Conservation (phyloP, 2,113 vertebrate genomes). For the Capreolus pygargus region DNA sequence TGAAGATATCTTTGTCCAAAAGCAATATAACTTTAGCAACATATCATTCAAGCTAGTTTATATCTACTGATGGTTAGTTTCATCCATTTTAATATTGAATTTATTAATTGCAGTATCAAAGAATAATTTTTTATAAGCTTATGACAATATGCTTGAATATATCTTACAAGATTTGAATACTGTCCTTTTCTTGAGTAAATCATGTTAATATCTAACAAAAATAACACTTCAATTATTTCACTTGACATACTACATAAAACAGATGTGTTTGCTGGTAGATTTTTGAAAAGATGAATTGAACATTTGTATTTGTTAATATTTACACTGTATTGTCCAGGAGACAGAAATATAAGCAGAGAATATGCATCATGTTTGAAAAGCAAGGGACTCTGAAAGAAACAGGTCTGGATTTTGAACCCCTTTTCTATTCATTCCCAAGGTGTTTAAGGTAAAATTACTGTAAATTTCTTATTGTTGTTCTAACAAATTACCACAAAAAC, state of each 20-base stretch:
- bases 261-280: not conserved
- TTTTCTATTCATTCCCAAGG: not conserved
- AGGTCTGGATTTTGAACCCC: not conserved
- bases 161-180: not conserved
- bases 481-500: not conserved
- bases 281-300: not conserved
- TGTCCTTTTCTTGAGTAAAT: not conserved
- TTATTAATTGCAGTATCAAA: not conserved
- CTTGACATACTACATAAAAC: not conserved
- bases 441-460: not conserved
- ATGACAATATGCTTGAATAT: not conserved
- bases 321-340: not conserved
- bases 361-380: not conserved
- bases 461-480: not conserved
- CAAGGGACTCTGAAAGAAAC: not conserved
- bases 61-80: not conserved
- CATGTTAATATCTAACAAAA: not conserved
- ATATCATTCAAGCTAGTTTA: not conserved
- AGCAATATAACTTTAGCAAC: not conserved
- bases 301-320: not conserved
- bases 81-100: not conserved
- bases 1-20: not conserved
- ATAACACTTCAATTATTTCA: not conserved
- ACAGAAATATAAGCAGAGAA: not conserved
- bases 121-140: not conserved